Conservation (phyloP, 2,797 vertebrate species). For the Amazonetta brasiliensis region DNA sequence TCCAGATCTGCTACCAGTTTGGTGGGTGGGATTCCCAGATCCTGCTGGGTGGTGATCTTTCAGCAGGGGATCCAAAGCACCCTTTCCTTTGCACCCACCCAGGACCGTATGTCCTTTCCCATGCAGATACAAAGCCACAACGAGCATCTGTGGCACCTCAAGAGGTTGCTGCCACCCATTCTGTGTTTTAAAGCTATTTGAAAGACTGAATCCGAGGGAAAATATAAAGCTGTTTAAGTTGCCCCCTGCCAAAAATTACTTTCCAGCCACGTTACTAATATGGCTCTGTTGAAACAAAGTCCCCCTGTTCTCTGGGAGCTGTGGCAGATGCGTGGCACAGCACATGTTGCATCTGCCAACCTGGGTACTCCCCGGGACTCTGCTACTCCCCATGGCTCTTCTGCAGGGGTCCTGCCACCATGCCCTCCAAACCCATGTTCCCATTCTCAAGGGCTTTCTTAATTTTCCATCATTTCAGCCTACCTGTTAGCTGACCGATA, state of each 20-base stretch:
- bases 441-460: not conserved
- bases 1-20: not conserved
- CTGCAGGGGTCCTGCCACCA: not conserved
- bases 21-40: not conserved
- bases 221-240: constrained; percentile 19
- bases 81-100: not conserved
- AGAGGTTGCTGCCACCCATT: not conserved
- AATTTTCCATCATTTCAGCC: not conserved
- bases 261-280: not conserved
- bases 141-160: rapidly evolving
- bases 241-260: constrained; percentile 27
- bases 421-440: not conserved
- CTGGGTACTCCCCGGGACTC: not conserved
- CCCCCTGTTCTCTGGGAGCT: constrained; percentile 14
- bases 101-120: not conserved
- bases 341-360: not conserved
- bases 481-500: not conserved
- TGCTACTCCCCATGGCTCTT: not conserved
- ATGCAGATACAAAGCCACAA: not conserved
- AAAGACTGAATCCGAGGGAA: not conserved
- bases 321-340: not conserved
- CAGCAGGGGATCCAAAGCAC: not conserved
- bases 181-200: rapidly evolving
- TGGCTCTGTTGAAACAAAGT: constrained; percentile 37
- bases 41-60: not conserved